phyloP scores from a whole-genome alignment of 53 echinoderm and acorn worm species.

The Echinarachnius parma region DNA sequence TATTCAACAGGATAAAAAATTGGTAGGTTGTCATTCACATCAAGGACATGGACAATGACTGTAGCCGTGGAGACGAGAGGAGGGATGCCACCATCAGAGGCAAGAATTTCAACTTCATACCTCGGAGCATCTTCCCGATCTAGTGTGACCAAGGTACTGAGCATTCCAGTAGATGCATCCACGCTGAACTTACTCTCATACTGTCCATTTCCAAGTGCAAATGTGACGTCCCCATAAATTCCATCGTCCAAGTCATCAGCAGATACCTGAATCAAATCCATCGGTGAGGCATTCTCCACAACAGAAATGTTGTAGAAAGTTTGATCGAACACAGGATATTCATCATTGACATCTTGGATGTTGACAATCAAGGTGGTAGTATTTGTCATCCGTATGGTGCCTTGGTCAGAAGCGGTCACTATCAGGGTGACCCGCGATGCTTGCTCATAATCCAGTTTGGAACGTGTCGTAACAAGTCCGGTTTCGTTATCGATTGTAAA shows the following conservation, averaged over 20 bases:
- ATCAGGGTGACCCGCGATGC: slow-evolving; percentile 65
- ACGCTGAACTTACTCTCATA: slow-evolving; percentile 60
- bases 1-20: slow-evolving; percentile 75
- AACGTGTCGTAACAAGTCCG: slow-evolving; percentile 75
- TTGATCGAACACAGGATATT: slow-evolving; percentile 64
- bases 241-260: slow-evolving; percentile 74
- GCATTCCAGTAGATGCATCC: slow-evolving; percentile 52
- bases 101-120: slow-evolving; percentile 61
- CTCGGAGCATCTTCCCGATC: slow-evolving; percentile 65
- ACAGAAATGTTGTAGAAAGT: slow-evolving; percentile 63
- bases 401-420: slow-evolving; percentile 79
- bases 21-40: slow-evolving; percentile 86
- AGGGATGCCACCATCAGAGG: slow-evolving; percentile 63
- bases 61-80: slow-evolving; percentile 50
- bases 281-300: slow-evolving; percentile 56
- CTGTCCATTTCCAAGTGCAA: slow-evolving; percentile 56
- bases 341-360: slow-evolving; percentile 85
- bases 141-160: slow-evolving; percentile 42
- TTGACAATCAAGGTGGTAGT: slow-evolving; percentile 55
- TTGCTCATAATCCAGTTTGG: slow-evolving; percentile 65
- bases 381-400: slow-evolving; percentile 50
- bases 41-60: slow-evolving; percentile 62
- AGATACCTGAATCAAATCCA: slow-evolving; percentile 50
- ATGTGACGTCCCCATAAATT: slow-evolving; percentile 63
- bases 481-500: slow-evolving; percentile 69